Evolutionary conservation across 2,797 vertebrate genomes (phyloP), one percentile per base, ranked within the genome.

Genomic region (Steatocranus sp.): DNA sequence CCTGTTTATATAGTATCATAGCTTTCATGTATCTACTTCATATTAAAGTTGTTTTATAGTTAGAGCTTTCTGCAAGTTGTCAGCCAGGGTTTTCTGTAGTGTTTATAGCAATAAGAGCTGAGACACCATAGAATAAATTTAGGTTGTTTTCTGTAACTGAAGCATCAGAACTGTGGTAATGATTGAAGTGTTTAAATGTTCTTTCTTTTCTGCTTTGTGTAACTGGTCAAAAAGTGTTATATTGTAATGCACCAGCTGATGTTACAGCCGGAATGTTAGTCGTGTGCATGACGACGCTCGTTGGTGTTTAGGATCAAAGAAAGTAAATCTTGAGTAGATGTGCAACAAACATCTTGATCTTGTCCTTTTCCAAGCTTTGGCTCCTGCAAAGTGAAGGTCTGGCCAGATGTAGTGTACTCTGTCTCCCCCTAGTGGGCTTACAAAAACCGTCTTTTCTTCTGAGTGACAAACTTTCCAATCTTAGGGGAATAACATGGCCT

Each of bases 391-490:
- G 74, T 7, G 2, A 8, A 83, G 46, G 18, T 50, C 63, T 66
- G 66, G 3, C 8, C 32, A 30, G 11, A 95, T 96, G 53, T 54
- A 5, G 32, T 93, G 94, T 95, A 95, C 94, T 96, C 50, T 96
- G 93, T 95, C 96, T 91, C 96, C 94, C 87, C 92, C 95, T 94
- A 89, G 91, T 93, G 96, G 93, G 68, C 34, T 82, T 2, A 86
- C 2, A 70, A 23, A 63, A 43, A 14, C 36, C 63, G 11, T 61
- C 63, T 43, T 27, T 63, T 70, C 4, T 25, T 75, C 30, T 32
- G 15, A 66, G 7, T 38, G 53, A 54, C 32, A 54, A 41, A 75
- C 61, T 63, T 74, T 12, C 20, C 49, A 5, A 10, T 23, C 30
- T 32, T 30, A 8, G 11, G 9, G 23, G 30, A 84, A 41, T 79